Evolutionary conservation across 2,113 vertebrate species (phyloP).

Genomic region (Erpornis zantholeuca): DNA sequence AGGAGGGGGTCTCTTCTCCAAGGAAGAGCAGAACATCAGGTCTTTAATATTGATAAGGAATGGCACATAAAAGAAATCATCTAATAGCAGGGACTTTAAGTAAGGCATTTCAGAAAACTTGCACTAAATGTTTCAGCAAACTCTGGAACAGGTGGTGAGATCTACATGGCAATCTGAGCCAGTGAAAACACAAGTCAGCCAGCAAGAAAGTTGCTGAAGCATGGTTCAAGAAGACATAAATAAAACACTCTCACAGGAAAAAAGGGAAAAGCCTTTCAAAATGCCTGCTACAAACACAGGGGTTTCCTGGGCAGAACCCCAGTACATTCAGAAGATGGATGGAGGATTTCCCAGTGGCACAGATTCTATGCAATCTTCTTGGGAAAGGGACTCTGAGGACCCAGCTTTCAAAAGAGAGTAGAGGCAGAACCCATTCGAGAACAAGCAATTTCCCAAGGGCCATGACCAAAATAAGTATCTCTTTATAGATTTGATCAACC

Average conservation of each 20-base stretch:
- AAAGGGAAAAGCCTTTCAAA: constrained; percentile 11
- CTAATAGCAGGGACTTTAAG: neutral
- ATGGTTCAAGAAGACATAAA: constrained; percentile 32
- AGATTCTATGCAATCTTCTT: neutral
- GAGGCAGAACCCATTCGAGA: neutral
- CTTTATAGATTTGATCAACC: neutral
- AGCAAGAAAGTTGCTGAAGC: constrained; percentile 25
- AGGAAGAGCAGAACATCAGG: constrained; percentile 27
- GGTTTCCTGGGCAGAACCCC: constrained; percentile 21
- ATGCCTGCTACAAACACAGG: neutral
- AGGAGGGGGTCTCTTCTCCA: neutral
- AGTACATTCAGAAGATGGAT: neutral
- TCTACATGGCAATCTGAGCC: constrained; percentile 36
- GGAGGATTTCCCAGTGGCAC: neutral
- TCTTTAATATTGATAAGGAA: constrained; percentile 47
- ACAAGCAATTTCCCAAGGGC: neutral
- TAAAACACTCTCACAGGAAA: constrained; percentile 8
- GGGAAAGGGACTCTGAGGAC: neutral
- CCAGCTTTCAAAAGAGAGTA: neutral
- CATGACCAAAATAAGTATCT: neutral
- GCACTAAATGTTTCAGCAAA: constrained; percentile 27
- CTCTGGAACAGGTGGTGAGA: constrained; percentile 48
- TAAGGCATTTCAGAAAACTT: constrained; percentile 37
- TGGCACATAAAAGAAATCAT: neutral
- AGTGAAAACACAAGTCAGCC: constrained; percentile 60